Base-by-base conservation (phyloP, 2,113 vertebrate genomes). In the Aythya baeri region DNA sequence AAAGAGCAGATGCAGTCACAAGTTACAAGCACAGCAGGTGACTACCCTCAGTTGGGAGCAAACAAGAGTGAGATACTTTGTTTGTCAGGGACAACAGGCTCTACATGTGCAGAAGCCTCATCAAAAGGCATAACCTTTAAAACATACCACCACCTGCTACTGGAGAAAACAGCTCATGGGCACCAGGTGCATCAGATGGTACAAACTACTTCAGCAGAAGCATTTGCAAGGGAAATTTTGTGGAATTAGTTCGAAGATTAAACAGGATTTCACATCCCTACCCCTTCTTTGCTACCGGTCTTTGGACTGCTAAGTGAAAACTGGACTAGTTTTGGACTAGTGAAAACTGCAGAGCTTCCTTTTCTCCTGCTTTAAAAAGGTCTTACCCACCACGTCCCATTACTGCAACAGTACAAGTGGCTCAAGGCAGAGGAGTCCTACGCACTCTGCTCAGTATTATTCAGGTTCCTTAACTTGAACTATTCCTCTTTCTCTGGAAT, bases 1-100 rank as follows among this genome's bases (percentile, higher is more conserved):
- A 72, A 46, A 92, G 46, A 70, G 11, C 63, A 93, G 90, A 89
- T 76, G 73, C 79, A 91, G 85, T 72, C 86, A 70, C 72, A 94
- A 94, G 86, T 32, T 62, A 65, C 78, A 92, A 59, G 88, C 80
- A 71, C 1, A 21, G 73, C 93, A 85, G 71, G 65, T 63, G 38
- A 84, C 34, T 25, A 29, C 43, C 26, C 14, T n/a, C 83, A 43
- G 68, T 43, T 36, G 38, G 89, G 25, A 62, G 25, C 58, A 83
- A 77, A 93, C 43, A 71, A 71, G 91, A 93, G 58, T 73, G 68
- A 83, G 65, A 38, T 5, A 4, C 17, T 3, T 1, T 43, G 25
- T 76, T 93, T 91, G 49, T 92, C 72, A 74, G 63, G 46, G 46
- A 49, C 41, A 46, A 34, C 54, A 29, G 55, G 7, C 41, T 54